Evolutionary conservation across 92 coral and sea anemone species (phyloP), one percentile per base, ranked within the genome.

Genomic region (Porites evermanni): DNA sequence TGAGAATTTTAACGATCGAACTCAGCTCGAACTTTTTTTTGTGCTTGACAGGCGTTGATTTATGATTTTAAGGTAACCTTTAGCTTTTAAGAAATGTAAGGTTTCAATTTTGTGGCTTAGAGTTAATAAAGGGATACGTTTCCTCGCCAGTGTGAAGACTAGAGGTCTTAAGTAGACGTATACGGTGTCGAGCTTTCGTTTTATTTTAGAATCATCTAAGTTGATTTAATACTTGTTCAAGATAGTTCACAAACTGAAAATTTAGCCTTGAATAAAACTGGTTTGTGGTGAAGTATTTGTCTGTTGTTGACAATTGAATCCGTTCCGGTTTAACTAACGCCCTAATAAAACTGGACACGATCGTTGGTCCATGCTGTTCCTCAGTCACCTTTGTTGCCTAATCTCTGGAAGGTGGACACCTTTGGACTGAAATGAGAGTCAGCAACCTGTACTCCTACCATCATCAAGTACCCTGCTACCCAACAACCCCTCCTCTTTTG

Each of bases 241-340:
- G 69, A 21, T 56, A 58, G n/a, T 7, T 54, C 70, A 26, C 54
- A 54, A 70, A 56, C 21, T 65, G 7, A 79, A 79, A 50, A 65
- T 16, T 29, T 11, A 12, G 9, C 54, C 54, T 63, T 17, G 7
- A 81, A 81, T 81, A 81, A 81, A 81, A 65, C 2, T 70, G 63
- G 17, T n/a, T 50, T 19, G 19, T 70, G 51, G 53, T 38, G 5
- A 38, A 38, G 47, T 38, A 38, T 38, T 38, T 38, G 47, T 38
- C 47, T 38, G 47, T 38, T 38, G 47, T 38, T 38, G 47, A 32
- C 38, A 2, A 32, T 32, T 32, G 38, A 32, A 32, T 32, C 38
- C 47, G 6, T 38, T 38, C 47, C 47, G 47, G 47, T 38, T 38
- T 38, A 38, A 38, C 47, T 38, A 38, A 38, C 47, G 5, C 6